phyloP scores from a whole-genome alignment of 2,888 invertebrate genomes.

The Temnothorax ravouxi region DNA sequence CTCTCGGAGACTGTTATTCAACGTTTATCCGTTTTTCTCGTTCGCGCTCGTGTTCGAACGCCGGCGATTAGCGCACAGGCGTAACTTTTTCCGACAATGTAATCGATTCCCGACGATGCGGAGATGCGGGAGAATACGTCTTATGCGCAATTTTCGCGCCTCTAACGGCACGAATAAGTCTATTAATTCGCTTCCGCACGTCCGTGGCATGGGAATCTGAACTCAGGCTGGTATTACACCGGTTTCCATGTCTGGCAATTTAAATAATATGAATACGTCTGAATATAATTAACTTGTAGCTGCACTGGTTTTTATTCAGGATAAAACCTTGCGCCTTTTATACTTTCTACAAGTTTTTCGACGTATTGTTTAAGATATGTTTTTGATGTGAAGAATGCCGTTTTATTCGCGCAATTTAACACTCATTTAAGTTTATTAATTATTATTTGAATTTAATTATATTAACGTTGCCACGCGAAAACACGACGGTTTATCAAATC shows the following conservation, averaged over 20 bases:
- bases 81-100: background rate
- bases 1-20: conserved; percentile 38
- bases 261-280: conserved; percentile 31
- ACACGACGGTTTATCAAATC: background rate
- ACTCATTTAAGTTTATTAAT: background rate
- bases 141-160: background rate
- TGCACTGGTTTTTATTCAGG: conserved; percentile 17
- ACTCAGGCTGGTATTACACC: conserved; percentile 25
- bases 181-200: background rate
- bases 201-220: conserved; percentile 34
- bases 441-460: background rate
- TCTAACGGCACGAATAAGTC: background rate
- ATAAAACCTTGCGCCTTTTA: background rate
- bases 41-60: background rate
- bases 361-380: background rate
- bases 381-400: background rate
- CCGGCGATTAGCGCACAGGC: background rate
- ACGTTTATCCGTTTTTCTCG: background rate
- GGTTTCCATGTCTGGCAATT: conserved; percentile 40
- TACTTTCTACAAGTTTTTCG: background rate
- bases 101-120: background rate
- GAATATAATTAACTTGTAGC: conserved; percentile 45
- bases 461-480: background rate
- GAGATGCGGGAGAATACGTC: background rate
- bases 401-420: background rate